Evolutionary conservation across 2,797 vertebrate genomes (phyloP).

Genomic region (Syndactyla subalaris): DNA sequence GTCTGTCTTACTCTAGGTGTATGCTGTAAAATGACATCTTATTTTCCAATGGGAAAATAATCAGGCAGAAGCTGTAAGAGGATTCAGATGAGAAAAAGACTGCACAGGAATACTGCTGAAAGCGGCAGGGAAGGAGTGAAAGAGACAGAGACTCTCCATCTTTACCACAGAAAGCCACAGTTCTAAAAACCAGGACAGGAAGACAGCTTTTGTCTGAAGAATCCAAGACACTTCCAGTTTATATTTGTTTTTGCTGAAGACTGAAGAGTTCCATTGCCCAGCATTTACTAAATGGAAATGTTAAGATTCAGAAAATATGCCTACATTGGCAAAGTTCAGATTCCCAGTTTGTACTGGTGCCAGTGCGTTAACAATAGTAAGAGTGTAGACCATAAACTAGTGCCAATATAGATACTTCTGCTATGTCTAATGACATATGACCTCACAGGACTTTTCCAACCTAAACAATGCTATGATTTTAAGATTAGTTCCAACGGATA

Average conservation of each 20-base stretch:
- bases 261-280: neutral
- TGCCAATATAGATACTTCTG: neutral
- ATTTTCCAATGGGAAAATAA: neutral
- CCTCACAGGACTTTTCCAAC: neutral
- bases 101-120: neutral
- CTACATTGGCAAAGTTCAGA: neutral
- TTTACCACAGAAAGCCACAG: neutral
- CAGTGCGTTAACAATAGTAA: neutral
- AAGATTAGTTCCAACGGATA: neutral
- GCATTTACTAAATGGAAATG: neutral
- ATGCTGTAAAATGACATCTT: neutral
- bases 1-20: neutral
- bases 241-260: neutral
- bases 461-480: neutral
- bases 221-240: neutral
- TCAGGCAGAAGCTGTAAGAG: neutral
- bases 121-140: neutral
- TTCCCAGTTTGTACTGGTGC: neutral
- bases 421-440: neutral
- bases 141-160: neutral
- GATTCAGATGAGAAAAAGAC: neutral
- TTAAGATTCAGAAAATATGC: neutral
- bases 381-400: neutral
- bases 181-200: neutral
- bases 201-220: neutral